phyloP scores from a whole-genome alignment of 2,797 vertebrate genomes.

The Sarcophilus harrisii region DNA sequence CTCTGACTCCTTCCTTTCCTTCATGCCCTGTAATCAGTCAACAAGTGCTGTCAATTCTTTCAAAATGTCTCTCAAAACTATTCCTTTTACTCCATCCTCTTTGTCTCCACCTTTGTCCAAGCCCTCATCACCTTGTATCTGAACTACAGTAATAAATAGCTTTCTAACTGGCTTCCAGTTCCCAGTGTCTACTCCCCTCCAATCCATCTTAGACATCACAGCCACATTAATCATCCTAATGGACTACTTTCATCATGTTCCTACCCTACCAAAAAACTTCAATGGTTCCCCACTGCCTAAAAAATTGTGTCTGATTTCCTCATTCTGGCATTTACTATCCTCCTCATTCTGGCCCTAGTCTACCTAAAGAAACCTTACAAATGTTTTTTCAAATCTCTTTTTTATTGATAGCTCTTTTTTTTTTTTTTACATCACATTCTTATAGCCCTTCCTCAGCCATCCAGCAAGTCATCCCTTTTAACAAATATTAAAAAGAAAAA shows the following conservation, averaged over 20 bases:
- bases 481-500: background rate
- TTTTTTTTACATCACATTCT: background rate
- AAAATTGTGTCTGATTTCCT: constrained; percentile 40
- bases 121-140: background rate
- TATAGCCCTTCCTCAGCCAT: background rate
- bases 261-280: constrained; percentile 62
- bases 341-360: background rate
- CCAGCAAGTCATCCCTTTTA: background rate
- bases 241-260: constrained; percentile 52
- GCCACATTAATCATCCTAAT: constrained; percentile 57
- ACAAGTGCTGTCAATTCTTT: background rate
- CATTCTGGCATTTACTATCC: background rate
- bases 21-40: background rate
- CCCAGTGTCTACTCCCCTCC: background rate
- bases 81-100: background rate
- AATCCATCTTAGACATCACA: constrained; percentile 27
- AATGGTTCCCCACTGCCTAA: constrained; percentile 31
- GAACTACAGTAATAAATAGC: background rate
- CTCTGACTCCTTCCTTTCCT: constrained; percentile 4
- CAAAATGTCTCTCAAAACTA: background rate
- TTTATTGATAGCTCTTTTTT: background rate
- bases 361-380: background rate
- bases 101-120: background rate
- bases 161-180: constrained; percentile 8
- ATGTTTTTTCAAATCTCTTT: background rate